A percentile compares a stretch with the other conserved stretches of the same genome.
phyloP scores from a whole-genome alignment of 2,888 invertebrate species.

The Trissolcus brochymenae region DNA sequence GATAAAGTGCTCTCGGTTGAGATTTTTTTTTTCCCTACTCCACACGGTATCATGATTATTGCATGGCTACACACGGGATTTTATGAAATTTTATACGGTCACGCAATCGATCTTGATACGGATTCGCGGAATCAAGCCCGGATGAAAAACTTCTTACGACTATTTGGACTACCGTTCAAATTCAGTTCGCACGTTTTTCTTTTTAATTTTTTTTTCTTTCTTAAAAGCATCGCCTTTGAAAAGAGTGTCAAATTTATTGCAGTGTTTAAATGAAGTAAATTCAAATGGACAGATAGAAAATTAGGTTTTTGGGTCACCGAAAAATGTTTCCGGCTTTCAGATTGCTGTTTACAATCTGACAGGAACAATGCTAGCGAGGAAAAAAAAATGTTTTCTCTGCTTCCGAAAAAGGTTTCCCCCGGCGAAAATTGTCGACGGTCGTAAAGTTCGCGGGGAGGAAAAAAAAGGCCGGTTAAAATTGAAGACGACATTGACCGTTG shows the following conservation, averaged over 20 bases:
- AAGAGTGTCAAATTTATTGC: background rate
- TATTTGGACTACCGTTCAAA: slow-evolving; percentile 36
- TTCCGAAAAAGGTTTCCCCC: slow-evolving; percentile 23
- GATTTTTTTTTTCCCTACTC: slow-evolving; percentile 57
- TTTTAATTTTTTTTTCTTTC: background rate
- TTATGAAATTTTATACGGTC: slow-evolving; percentile 66
- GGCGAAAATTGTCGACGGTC: slow-evolving; percentile 22
- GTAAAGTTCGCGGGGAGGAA: slow-evolving; percentile 18
- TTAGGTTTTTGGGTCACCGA: background rate
- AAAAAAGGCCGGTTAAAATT: slow-evolving; percentile 41
- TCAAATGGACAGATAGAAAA: background rate
- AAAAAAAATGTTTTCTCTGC: slow-evolving; percentile 11
- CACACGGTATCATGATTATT: slow-evolving; percentile 48
- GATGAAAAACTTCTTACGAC: slow-evolving; percentile 42
- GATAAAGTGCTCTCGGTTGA: slow-evolving; percentile 61
- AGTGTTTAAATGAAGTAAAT: background rate
- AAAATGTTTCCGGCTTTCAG: background rate
- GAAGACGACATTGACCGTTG: slow-evolving; percentile 47
- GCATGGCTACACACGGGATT: slow-evolving; percentile 58
- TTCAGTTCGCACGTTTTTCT: background rate
- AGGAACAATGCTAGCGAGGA: background rate
- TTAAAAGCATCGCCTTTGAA: background rate
- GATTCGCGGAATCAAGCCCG: slow-evolving; percentile 69
- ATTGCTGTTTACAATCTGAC: background rate
- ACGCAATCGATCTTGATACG: slow-evolving; percentile 72